Conservation (phyloP, 2,113 vertebrate genomes). For the Centropus bengalensis region DNA sequence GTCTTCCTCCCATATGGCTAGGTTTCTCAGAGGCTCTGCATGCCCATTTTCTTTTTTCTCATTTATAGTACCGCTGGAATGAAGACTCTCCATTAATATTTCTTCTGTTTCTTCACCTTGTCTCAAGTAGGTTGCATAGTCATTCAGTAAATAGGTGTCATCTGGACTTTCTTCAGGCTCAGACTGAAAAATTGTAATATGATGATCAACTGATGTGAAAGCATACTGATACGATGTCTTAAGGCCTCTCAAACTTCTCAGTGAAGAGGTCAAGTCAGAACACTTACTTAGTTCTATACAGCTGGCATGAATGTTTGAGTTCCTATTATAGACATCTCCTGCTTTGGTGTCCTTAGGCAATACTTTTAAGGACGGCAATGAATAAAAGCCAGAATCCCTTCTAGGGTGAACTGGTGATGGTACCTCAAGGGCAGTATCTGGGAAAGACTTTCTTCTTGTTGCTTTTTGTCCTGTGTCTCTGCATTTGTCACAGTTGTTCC, state of each 20-base stretch:
- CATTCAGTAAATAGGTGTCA: constrained; percentile 33
- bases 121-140: not conserved
- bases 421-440: constrained; percentile 39
- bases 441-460: constrained; percentile 80
- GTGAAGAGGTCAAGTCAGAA: constrained; percentile 33
- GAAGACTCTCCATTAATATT: not conserved
- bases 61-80: not conserved
- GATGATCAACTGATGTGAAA: constrained; percentile 27
- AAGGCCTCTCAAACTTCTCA: constrained; percentile 7
- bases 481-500: constrained; percentile 68
- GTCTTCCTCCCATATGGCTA: constrained; percentile 33
- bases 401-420: constrained; percentile 29
- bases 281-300: constrained; percentile 42
- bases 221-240: constrained; percentile 36
- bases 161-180: constrained; percentile 53
- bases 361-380: constrained; percentile 71
- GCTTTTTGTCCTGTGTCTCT: constrained; percentile 47
- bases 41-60: not conserved
- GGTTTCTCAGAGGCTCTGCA: constrained; percentile 7
- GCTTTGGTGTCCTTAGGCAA: constrained; percentile 57
- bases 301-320: constrained; percentile 1
- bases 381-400: constrained; percentile 73
- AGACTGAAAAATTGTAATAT: constrained; percentile 29
- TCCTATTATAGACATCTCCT: constrained; percentile 14
- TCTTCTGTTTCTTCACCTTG: not conserved